Percentiles rank a stretch among this genome's conserved stretches.
Evolutionary conservation across 1,140 invertebrate species (phyloP).

Genomic region (Drosophila navojoa): DNA sequence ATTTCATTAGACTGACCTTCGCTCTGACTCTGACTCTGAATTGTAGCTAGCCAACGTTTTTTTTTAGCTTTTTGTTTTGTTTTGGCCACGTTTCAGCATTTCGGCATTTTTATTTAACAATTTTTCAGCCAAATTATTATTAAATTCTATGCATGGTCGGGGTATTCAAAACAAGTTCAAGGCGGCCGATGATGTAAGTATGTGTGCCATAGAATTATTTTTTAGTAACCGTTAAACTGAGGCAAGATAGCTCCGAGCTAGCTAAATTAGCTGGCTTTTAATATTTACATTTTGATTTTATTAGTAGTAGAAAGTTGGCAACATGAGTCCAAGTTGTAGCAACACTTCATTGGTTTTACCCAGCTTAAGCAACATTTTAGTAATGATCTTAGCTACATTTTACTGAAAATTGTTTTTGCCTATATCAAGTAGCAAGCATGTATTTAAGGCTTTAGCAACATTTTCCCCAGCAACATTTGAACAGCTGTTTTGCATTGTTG

Average conservation of each 20-base stretch:
- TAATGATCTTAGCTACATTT: too few relatives aligned
- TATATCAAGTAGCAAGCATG: too few relatives aligned
- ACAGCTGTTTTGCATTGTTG: slow-evolving; percentile 52
- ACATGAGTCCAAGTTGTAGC: neutral
- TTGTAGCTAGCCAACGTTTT: slow-evolving; percentile 27
- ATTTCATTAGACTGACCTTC: slow-evolving; percentile 59
- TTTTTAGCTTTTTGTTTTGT: slow-evolving; percentile 32
- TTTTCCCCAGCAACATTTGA: slow-evolving; percentile 37
- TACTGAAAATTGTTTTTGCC: too few relatives aligned
- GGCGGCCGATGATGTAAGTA: slow-evolving; percentile 27
- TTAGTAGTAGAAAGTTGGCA: neutral
- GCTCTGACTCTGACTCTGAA: slow-evolving; percentile 18
- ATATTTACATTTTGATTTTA: too few relatives aligned
- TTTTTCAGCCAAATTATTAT: slow-evolving; percentile 20
- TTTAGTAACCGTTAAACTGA: too few relatives aligned
- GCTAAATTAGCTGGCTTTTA: too few relatives aligned
- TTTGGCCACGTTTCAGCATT: slow-evolving; percentile 40
- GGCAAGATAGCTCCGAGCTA: too few relatives aligned
- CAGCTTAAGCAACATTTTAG: too few relatives aligned
- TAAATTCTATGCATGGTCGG: slow-evolving; percentile 36
- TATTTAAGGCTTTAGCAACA: neutral
- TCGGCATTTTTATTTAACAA: slow-evolving; percentile 5
- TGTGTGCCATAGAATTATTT: too few relatives aligned
- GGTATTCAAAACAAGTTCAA: slow-evolving; percentile 64
- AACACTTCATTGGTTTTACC: neutral